phyloP scores from a whole-genome alignment of 2,113 vertebrate species.

The Perca flavescens region DNA sequence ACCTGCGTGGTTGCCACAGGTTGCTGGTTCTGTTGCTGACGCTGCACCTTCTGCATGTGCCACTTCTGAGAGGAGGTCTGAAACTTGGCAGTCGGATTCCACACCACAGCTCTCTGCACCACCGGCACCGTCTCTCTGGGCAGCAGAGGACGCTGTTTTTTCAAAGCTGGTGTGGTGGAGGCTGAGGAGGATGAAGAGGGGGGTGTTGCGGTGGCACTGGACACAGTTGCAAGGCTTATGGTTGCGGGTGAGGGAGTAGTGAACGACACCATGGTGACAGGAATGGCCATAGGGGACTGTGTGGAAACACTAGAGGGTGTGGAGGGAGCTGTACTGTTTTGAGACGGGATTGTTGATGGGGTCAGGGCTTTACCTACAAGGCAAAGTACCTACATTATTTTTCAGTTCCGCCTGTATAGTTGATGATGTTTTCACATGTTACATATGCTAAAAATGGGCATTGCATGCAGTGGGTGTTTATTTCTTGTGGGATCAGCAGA shows the following conservation, averaged over 20 bases:
- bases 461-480: background rate
- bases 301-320: constrained; percentile 82
- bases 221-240: constrained; percentile 67
- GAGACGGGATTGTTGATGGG: constrained; percentile 84
- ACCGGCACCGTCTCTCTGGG: constrained; percentile 95
- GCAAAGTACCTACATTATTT: constrained; percentile 10
- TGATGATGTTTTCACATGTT: background rate
- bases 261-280: constrained; percentile 83
- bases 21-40: constrained; percentile 89
- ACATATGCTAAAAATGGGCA: background rate
- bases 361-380: constrained; percentile 87
- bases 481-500: constrained; percentile 14
- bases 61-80: constrained; percentile 98
- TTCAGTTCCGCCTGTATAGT: background rate
- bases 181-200: constrained; percentile 79
- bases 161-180: constrained; percentile 85
- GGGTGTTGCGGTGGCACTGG: constrained; percentile 72
- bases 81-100: constrained; percentile 95
- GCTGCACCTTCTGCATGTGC: constrained; percentile 98
- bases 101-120: constrained; percentile 93
- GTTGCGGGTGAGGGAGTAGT: constrained; percentile 82
- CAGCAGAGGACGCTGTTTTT: constrained; percentile 96
- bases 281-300: constrained; percentile 86
- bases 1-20: constrained; percentile 54
- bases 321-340: constrained; percentile 83